Conservation (phyloP, 2,888 invertebrate genomes). For the Tenthredo amoena region DNA sequence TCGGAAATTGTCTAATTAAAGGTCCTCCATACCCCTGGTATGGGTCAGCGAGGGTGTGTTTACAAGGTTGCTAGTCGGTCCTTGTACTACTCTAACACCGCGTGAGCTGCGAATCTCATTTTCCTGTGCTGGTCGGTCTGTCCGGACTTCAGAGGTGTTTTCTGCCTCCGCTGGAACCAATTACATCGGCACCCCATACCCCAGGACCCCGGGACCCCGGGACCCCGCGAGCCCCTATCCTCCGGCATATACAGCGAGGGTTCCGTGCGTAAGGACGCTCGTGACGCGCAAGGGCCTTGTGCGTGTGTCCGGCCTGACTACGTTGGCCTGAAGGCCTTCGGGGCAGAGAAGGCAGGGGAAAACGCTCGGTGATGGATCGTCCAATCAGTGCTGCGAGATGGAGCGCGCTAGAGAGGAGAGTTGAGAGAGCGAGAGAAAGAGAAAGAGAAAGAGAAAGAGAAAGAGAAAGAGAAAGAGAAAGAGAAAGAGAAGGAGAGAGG, state of each 20-base stretch:
- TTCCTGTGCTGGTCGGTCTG: constrained; percentile 58
- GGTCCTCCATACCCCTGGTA: background rate
- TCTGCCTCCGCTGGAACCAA: constrained; percentile 80
- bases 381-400: constrained; percentile 81
- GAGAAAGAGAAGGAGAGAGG: constrained; percentile 70
- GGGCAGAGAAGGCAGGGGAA: constrained; percentile 60
- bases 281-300: constrained; percentile 54
- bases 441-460: constrained; percentile 65
- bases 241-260: constrained; percentile 60
- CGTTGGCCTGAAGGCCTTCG: constrained; percentile 36
- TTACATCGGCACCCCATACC: constrained; percentile 74
- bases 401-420: constrained; percentile 69
- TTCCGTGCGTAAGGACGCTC: constrained; percentile 50
- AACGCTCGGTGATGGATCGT: constrained; percentile 80
- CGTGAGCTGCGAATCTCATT: constrained; percentile 55
- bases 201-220: constrained; percentile 57
- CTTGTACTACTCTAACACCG: constrained; percentile 8
- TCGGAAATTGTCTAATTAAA: constrained; percentile 37
- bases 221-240: constrained; percentile 65
- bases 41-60: constrained; percentile 55
- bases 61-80: constrained; percentile 52
- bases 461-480: constrained; percentile 60
- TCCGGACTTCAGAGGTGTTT: constrained; percentile 63
- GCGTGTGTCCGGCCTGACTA: constrained; percentile 62
- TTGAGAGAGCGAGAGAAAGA: constrained; percentile 63